Evolutionary conservation across 1,140 invertebrate genomes (phyloP), one percentile per base, ranked within the genome.

Genomic region (Brachionus angularis): DNA sequence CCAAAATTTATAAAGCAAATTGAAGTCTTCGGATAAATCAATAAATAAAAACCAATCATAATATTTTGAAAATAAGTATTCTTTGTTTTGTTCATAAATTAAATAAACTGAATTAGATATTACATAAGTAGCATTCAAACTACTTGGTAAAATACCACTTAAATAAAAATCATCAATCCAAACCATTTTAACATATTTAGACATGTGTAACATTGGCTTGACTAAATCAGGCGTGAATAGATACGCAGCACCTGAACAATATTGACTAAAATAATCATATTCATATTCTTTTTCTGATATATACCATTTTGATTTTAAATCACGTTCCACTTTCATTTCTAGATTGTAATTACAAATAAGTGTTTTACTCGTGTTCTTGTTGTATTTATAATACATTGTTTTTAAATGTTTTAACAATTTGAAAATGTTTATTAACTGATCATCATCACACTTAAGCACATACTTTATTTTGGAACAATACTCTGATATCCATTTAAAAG

Each of bases 101-200:
- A n/a, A n/a, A n/a, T n/a, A n/a, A n/a, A n/a, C n/a, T n/a, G n/a
- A n/a, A n/a, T n/a, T n/a, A n/a, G n/a, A n/a, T n/a, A n/a, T n/a
- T n/a, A n/a, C n/a, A n/a, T n/a, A n/a, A n/a, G n/a, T n/a, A n/a
- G n/a, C n/a, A n/a, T n/a, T n/a, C n/a, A n/a, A n/a, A n/a, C n/a
- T n/a, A n/a, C n/a, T n/a, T n/a, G n/a, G n/a, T n/a, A n/a, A n/a
- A n/a, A n/a, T n/a, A n/a, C 73, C 73, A 12, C 71, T 73, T 12
- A 73, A 67, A 31, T 73, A 73, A 61, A 69, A 73, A 39, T 73
- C 73, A 29, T 73, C 73, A 23, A 73, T 71, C 73, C 73, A 73
- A 36, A 72, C 72, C 39, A 73, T 72, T n/a, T n/a, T n/a, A n/a
- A n/a, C n/a, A 39, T 39, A 39, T 8, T 8, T 7, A 39, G 36